Evolutionary conservation across 2,113 vertebrate genomes (phyloP).

Genomic region (Typhlomys cinereus): DNA sequence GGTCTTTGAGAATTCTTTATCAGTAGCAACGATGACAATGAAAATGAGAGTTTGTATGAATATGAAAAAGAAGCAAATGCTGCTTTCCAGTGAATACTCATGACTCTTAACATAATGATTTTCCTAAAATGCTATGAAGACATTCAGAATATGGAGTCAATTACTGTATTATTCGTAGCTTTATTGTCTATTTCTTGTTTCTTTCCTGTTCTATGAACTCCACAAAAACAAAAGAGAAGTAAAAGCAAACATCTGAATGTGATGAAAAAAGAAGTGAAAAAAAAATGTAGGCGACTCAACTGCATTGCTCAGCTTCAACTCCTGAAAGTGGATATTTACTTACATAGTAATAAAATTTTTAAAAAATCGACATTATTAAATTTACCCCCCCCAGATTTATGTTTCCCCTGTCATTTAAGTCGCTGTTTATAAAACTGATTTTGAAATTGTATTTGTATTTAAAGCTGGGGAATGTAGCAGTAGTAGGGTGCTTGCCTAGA

Average conservation of each 20-base stretch:
- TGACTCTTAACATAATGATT: neutral
- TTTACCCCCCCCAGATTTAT: neutral
- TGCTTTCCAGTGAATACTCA: neutral
- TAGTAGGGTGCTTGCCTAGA: neutral
- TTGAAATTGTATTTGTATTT: neutral
- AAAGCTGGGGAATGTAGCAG: neutral
- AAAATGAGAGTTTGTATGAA: neutral
- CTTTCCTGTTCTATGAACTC: neutral
- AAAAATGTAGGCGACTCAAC: neutral
- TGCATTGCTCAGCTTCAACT: neutral
- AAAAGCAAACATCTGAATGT: slow-evolving; percentile 18
- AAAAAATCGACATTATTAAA: neutral
- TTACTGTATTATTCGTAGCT: neutral
- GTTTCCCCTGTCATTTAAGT: slow-evolving; percentile 17
- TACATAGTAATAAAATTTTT: neutral
- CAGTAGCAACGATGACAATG: neutral
- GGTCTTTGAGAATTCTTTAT: neutral
- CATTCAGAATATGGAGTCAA: slow-evolving; percentile 17
- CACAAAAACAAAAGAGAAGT: neutral
- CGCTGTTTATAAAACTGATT: slow-evolving; percentile 15
- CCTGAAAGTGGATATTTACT: neutral
- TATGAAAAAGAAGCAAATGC: neutral
- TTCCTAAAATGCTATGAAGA: slow-evolving; percentile 30
- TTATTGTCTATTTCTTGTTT: slow-evolving; percentile 28
- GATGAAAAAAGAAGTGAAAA: slow-evolving; percentile 2